Percentiles rank a stretch among this genome's conserved stretches.
Evolutionary conservation across 2,113 vertebrate genomes (phyloP).

Genomic region (Progne subis): DNA sequence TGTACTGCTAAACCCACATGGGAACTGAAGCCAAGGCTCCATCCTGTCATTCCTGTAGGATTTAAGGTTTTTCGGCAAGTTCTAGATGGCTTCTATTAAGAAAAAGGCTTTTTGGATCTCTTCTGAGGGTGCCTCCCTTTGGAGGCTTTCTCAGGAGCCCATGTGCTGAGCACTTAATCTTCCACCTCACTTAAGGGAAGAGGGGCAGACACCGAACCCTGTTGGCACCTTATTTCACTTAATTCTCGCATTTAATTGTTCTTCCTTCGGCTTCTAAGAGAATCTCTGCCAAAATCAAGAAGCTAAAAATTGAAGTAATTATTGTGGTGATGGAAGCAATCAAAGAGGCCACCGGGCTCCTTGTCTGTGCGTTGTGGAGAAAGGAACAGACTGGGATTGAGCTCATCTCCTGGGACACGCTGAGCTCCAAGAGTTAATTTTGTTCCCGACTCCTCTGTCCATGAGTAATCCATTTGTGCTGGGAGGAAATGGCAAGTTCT

Average conservation of each 20-base stretch:
- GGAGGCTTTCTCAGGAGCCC: background rate
- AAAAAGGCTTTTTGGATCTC: background rate
- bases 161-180: background rate
- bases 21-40: background rate
- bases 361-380: background rate
- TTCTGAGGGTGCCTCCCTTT: background rate
- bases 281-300: slow-evolving; percentile 3
- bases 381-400: background rate
- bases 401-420: background rate
- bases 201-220: background rate
- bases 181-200: background rate
- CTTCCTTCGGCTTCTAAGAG: background rate
- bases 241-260: background rate
- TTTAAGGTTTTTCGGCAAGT: background rate
- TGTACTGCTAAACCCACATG: background rate
- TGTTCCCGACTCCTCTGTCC: background rate
- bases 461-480: background rate
- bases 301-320: slow-evolving; percentile 17
- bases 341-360: background rate
- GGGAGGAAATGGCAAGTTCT: slow-evolving; percentile 5
- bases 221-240: background rate
- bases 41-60: background rate
- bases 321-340: background rate
- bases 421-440: background rate
- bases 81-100: background rate